Evolutionary conservation across 2,888 invertebrate genomes (phyloP).

Genomic region (Nephrotoma flavescens): DNA sequence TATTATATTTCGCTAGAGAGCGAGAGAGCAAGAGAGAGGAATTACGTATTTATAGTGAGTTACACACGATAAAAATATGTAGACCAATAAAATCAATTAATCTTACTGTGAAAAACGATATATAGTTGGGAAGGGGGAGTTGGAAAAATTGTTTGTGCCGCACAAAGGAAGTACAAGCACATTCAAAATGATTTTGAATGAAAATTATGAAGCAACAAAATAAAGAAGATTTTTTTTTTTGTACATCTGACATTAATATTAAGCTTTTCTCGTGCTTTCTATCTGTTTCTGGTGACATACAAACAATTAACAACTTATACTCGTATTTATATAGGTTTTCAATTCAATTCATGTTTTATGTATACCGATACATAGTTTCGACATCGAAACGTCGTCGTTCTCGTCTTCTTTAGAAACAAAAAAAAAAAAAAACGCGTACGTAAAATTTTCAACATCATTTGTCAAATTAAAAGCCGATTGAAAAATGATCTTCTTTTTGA

Average conservation of each 20-base stretch:
- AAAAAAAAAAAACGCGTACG: not conserved
- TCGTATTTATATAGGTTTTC: not conserved
- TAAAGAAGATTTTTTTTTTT: not conserved
- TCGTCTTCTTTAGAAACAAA: not conserved
- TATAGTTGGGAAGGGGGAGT: not conserved
- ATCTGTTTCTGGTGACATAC: not conserved
- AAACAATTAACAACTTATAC: not conserved
- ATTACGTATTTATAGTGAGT: not conserved
- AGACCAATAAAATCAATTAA: conserved; percentile 7
- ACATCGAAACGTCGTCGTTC: not conserved
- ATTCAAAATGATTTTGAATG: not conserved
- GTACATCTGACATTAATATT: not conserved
- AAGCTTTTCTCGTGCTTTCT: not conserved
- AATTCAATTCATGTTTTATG: not conserved
- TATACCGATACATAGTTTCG: not conserved
- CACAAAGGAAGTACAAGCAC: not conserved
- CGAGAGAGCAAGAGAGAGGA: not conserved
- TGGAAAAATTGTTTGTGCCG: not conserved
- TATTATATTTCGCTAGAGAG: not conserved
- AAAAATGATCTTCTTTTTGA: not conserved
- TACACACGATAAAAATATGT: not conserved
- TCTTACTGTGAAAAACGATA: not conserved
- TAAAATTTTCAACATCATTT: not conserved
- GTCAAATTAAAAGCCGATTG: not conserved
- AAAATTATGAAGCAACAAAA: not conserved